Evolutionary conservation across 2,797 vertebrate species (phyloP), one percentile per base, ranked within the genome.

Genomic region (Chelonia mydas): DNA sequence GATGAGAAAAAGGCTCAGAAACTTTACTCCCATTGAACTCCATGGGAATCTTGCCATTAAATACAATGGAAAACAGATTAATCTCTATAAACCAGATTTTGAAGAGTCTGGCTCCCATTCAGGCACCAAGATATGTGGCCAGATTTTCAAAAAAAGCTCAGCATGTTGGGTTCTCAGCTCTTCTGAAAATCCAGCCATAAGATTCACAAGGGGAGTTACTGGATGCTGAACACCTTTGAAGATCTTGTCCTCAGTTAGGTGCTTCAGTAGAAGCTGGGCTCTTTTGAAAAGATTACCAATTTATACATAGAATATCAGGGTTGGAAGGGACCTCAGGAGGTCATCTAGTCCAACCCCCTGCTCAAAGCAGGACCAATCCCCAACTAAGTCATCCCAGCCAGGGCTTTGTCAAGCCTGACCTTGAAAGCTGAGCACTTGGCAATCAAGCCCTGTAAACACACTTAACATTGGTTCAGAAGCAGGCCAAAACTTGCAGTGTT

Each of bases 151-250:
- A 93, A 93, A 92, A 86, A 17, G 12, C 33, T 49, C 80, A 83
- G 47, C 28, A 86, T 96, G 94, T 94, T 96, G 93, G 95, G 95
- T 89, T 95, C 80, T 57, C 72, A 49, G 12, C 37, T 76, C 72
- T 27, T 25, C 23, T 45, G 72, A 76, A 76, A 76, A 76, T 27
- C 33, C 6, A 3, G 74, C 27, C 13, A 49, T 49, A 28, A 49
- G 27, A 49, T 47, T 28, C 27, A 45, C 45, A 28, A 49, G 13
- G 11, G 41, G 74, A 77, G 45, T 31, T 77, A 77, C 27, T 77
- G 74, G 74, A 27, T 77, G 90, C 82, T 92, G 87, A 94, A 87
- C 45, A 74, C 9, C 28, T 78, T 92, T 92, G 80, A 94, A 97
- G 92, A 88, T 53, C 80, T 88, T 80, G 92, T 65, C 72, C 95